Evolutionary conservation across 2,797 vertebrate species (phyloP).

Genomic region (Lycodopsis pacificus): DNA sequence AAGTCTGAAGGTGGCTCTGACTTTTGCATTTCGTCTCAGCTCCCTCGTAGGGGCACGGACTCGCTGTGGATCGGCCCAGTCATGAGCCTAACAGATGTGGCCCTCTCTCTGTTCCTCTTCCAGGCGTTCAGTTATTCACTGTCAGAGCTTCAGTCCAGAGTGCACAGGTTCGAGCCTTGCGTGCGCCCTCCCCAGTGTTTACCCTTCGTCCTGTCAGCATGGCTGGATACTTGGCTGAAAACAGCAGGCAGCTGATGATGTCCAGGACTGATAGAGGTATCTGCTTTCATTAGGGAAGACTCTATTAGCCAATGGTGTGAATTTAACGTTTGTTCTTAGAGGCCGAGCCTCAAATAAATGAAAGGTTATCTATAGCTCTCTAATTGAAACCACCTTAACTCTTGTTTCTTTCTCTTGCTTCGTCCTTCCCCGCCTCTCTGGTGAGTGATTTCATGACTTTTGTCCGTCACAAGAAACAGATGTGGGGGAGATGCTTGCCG

Average conservation of each 20-base stretch:
- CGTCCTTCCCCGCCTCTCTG: slow-evolving; percentile 57
- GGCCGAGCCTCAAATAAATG: slow-evolving; percentile 74
- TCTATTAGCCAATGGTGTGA: slow-evolving; percentile 80
- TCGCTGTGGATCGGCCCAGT: slow-evolving; percentile 46
- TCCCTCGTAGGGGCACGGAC: slow-evolving; percentile 53
- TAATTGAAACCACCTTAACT: slow-evolving; percentile 83
- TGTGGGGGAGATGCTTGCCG: slow-evolving; percentile 79
- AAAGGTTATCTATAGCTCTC: slow-evolving; percentile 83
- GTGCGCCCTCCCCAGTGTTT: slow-evolving; percentile 76
- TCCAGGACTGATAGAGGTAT: slow-evolving; percentile 77
- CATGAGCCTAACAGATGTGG: slow-evolving; percentile 83
- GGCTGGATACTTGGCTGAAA: slow-evolving; percentile 71
- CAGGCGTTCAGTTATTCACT: slow-evolving; percentile 69
- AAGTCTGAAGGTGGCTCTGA: slow-evolving; percentile 62
- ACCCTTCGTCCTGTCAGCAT: slow-evolving; percentile 74
- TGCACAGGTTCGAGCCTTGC: slow-evolving; percentile 68
- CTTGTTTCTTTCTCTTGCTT: slow-evolving; percentile 58
- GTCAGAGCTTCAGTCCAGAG: slow-evolving; percentile 63
- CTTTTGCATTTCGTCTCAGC: slow-evolving; percentile 54
- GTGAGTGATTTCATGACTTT: slow-evolving; percentile 84
- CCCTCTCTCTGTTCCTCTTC: slow-evolving; percentile 71
- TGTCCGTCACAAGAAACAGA: slow-evolving; percentile 85
- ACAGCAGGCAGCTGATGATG: slow-evolving; percentile 75
- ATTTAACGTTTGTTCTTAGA: slow-evolving; percentile 76
- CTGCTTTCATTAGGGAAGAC: slow-evolving; percentile 77